Base-by-base conservation (phyloP, 2,888 invertebrate species). In the Troides helena region DNA sequence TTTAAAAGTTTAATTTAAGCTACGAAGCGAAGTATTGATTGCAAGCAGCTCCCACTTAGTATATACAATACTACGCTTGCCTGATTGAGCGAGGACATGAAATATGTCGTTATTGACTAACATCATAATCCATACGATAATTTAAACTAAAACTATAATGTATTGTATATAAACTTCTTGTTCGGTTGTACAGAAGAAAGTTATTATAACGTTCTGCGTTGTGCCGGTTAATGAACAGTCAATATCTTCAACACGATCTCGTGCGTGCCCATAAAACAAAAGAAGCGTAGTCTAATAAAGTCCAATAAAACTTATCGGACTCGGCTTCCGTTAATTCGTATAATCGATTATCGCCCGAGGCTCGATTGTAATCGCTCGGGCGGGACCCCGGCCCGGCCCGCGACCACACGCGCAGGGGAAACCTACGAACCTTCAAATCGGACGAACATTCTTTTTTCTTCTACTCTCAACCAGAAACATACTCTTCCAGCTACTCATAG, bases 311-410 rank as follows among this genome's bases (percentile, higher is more conserved):
- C 77, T 79, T 80, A 83, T 84, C 78, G 77, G 76, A 79, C 79
- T 78, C 76, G 70, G 78, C 78, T 81, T 76, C 75, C 77, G 80
- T 82, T 74, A 80, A 84, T 84, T 84, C 80, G 76, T 81, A 77
- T 79, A 81, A 81, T 79, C 79, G 83, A 82, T 80, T 76, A 79
- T 80, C 74, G 79, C 79, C 79, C 68, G 77, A 76, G 80, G 83
- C 78, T 75, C 74, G 81, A 85, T 85, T 83, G 80, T 85, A 85
- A 88, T 88, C 85, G 81, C 76, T 74, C 72, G 77, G 77, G 79
- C 78, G 76, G 79, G 77, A 39, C 39, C 53, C 17, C 53, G 53
- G 72, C 75, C 78, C 78, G 80, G 75, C 77, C 77, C 80, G 85
- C 87, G 46, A 82, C 87, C 87, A 85, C 87, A 87, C 87, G 80